These are phyloP conservation scores for Drosophila grimshawi DNA, from an alignment of 1,140 invertebrate species.

Conservation along the genomic window DNA sequence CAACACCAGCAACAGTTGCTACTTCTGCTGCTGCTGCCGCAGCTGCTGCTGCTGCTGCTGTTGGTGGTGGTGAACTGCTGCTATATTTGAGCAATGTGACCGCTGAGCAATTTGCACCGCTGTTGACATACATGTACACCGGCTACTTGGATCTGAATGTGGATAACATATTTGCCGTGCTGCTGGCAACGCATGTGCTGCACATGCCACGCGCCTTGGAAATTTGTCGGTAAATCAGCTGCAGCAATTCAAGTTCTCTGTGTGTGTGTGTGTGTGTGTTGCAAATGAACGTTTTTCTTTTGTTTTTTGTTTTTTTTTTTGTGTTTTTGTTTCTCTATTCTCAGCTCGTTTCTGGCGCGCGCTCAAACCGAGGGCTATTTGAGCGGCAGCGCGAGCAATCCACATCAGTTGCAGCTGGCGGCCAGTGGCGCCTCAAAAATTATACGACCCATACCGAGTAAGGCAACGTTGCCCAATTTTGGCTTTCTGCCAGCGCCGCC, in stretches of 20 bases:
- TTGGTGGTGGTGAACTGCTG: constrained; percentile 82
- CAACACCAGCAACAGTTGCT: constrained; percentile 26
- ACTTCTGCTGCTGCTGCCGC: constrained; percentile 68
- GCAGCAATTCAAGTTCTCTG: not conserved
- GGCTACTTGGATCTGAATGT: constrained; percentile 89
- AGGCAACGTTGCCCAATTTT: constrained; percentile 75
- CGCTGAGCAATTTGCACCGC: constrained; percentile 89
- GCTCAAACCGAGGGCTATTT: constrained; percentile 82
- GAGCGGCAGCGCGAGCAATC: constrained; percentile 40
- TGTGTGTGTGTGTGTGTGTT: not conserved
- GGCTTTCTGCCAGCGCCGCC: constrained; percentile 59
- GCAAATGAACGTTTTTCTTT: too few relatives aligned
- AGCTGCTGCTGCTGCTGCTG: constrained; percentile 44
- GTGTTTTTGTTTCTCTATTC: not conserved
- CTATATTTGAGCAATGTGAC: constrained; percentile 87
- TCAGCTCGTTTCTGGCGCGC: constrained; percentile 84
- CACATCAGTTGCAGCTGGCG: constrained; percentile 32
- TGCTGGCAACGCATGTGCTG: constrained; percentile 90
- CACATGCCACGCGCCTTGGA: constrained; percentile 91
- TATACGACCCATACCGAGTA: constrained; percentile 80
- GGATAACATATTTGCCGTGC: constrained; percentile 90
- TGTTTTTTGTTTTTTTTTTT: constrained; percentile 11
- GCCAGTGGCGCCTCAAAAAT: constrained; percentile 52
- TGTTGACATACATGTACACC: constrained; percentile 92
- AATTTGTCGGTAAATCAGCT: constrained; percentile 86